Conservation (phyloP, 2,888 invertebrate species). For the Laspeyria flexula region DNA sequence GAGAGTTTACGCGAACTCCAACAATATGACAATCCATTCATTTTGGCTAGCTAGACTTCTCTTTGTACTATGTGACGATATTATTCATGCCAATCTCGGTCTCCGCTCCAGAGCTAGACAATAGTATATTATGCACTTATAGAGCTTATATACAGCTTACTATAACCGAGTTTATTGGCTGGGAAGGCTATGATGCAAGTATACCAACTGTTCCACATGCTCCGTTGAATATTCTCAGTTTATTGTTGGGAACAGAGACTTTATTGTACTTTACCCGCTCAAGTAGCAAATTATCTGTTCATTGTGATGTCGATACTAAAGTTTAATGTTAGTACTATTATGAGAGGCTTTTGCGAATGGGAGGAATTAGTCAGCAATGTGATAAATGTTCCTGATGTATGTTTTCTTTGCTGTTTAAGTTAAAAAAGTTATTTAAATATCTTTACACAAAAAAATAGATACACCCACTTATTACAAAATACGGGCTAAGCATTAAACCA, state of each 20-base stretch:
- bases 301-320: not conserved
- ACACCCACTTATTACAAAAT: too few species aligned
- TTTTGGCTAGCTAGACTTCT: constrained; percentile 33
- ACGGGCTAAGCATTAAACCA: too few species aligned
- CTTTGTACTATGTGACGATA: constrained; percentile 26
- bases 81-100: constrained; percentile 45
- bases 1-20: constrained; percentile 16
- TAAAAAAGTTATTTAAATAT: too few species aligned
- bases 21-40: constrained; percentile 27
- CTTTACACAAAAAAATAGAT: too few species aligned
- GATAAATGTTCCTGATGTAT: too few species aligned
- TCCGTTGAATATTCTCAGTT: constrained; percentile 19
- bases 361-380: too few species aligned
- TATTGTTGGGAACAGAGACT: constrained; percentile 22
- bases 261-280: constrained; percentile 16
- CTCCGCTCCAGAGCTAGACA: constrained; percentile 27
- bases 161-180: constrained; percentile 49
- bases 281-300: constrained; percentile 18
- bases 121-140: constrained; percentile 29
- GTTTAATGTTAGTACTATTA: too few species aligned
- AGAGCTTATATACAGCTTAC: constrained; percentile 25
- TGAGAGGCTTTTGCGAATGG: too few species aligned
- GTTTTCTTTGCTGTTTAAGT: too few species aligned
- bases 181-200: constrained; percentile 43
- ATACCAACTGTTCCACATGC: constrained; percentile 20